Evolutionary conservation across 2,797 vertebrate species (phyloP).

Genomic region (Brachyalestes nurse): DNA sequence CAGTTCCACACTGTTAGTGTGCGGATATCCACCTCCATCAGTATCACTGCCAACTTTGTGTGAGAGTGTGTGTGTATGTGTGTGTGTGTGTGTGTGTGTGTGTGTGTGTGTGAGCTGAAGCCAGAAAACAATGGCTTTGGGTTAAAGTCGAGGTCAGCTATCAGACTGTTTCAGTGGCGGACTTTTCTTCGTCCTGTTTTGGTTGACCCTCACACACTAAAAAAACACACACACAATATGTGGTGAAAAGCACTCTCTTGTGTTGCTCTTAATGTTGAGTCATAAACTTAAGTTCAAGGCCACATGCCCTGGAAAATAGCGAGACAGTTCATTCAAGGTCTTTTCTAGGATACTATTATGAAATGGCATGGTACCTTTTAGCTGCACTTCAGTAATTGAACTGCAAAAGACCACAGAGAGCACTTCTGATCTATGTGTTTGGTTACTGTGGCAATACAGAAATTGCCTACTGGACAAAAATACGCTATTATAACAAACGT

Average conservation of each 20-base stretch:
- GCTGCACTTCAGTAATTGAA: neutral
- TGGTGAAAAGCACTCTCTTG: constrained; percentile 49
- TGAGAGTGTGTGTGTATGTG: constrained; percentile 20
- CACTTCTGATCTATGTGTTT: neutral
- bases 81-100: constrained; percentile 28
- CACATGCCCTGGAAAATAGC: neutral
- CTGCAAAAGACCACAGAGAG: neutral
- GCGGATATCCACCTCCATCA: constrained; percentile 59
- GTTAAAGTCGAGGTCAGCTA: constrained; percentile 58
- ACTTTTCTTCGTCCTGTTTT: constrained; percentile 60
- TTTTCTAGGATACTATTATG: constrained; percentile 12
- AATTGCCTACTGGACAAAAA: no score
- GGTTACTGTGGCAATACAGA: neutral
- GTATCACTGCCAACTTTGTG: constrained; percentile 41
- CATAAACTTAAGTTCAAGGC: constrained; percentile 44
- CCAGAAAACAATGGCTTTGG: constrained; percentile 56
- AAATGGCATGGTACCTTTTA: neutral
- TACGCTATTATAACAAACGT: neutral
- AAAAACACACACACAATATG: constrained; percentile 56
- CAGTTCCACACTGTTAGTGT: constrained; percentile 46
- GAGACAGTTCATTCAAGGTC: constrained; percentile 31
- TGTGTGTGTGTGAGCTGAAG: constrained; percentile 36
- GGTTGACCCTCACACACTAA: constrained; percentile 43
- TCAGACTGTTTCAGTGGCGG: constrained; percentile 53
- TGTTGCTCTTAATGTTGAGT: constrained; percentile 26